Evolutionary conservation across 2,888 invertebrate species (phyloP), one percentile per base, ranked within the genome.

Genomic region (Asteroscopus sphinx): DNA sequence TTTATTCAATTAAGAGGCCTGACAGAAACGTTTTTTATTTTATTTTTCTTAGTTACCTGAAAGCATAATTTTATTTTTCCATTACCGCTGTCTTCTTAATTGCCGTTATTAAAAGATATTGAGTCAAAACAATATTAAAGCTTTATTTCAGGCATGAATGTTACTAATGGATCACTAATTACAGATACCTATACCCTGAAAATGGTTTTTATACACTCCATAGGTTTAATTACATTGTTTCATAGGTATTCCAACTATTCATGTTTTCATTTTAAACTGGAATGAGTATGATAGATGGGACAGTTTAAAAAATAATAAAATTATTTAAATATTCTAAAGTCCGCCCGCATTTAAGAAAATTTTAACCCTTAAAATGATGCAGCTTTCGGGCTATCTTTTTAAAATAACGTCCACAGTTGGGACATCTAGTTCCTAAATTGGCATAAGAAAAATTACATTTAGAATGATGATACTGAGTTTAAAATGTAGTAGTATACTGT

Each of bases 1-100:
- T 62, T 62, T 61, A 55, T 59, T 65, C 52, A 63, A 72, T 75
- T 72, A 72, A 53, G 37, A 54, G 13, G 52, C 37, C 52, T 47
- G 40, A 46, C 65, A 68, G 67, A 73, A 55, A 64, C 60, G 60
- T 57, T 73, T 73, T 60, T 65, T 69, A 60, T 68, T 68, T 70
- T 71, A 68, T 68, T 75, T 77, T 72, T 69, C 66, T 73, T 65
- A 66, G 73, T 79, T 74, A 77, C 76, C 77, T 74, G 66, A 73
- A 75, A 76, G 73, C 77, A 78, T 83, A 77, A 81, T 82, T 81
- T 80, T 73, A 81, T 83, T 84, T 83, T 81, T 81, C 83, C 83
- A 83, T 83, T 83, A 83, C 78, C 79, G 81, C 73, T 80, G 74
- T 80, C 74, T 66, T 80, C 75, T 81, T 83, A 83, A 83, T 84